These are phyloP conservation scores for Panagrolaimus sp. DNA, from an alignment of 1,140 invertebrate species.

Conservation along the genomic window DNA sequence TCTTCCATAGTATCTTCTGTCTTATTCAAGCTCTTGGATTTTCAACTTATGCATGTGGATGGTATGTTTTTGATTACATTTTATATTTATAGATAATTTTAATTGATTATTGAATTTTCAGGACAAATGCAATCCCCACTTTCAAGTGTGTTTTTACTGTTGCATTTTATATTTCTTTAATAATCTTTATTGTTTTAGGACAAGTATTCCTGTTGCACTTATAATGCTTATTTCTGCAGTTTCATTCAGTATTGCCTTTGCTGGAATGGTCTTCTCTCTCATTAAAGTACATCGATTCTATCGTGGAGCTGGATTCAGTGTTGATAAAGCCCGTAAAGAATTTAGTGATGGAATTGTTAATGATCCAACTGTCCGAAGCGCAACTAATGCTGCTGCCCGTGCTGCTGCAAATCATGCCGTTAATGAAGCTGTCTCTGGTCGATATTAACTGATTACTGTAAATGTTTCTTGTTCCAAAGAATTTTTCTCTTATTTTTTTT, in stretches of 20 bases:
- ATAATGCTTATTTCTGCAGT: constrained; percentile 54
- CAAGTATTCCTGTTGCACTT: constrained; percentile 45
- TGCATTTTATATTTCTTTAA: background rate
- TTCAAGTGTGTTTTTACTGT: constrained; percentile 29
- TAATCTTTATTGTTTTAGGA: constrained; percentile 16
- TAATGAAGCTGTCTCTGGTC: constrained; percentile 32
- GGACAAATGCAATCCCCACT: constrained; percentile 32
- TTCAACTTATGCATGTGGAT: constrained; percentile 50
- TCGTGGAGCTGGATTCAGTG: constrained; percentile 68
- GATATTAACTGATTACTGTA: constrained; percentile 25
- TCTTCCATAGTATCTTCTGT: constrained; percentile 88
- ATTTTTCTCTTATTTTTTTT: background rate
- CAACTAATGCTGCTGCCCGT: constrained; percentile 66
- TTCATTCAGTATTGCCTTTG: constrained; percentile 51
- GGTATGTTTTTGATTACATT: no score
- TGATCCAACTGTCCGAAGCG: constrained; percentile 80
- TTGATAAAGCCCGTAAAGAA: constrained; percentile 74
- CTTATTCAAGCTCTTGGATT: constrained; percentile 77
- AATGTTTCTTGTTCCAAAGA: background rate
- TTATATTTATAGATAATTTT: no score
- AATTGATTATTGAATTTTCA: no score
- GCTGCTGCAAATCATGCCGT: constrained; percentile 64
- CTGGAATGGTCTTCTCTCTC: constrained; percentile 55
- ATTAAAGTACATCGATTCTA: constrained; percentile 73
- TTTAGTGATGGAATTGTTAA: constrained; percentile 86